A percentile compares a stretch with the other conserved stretches of the same genome.
Conservation (phyloP, 2,888 invertebrate genomes). For the Tetranychus truncatus region DNA sequence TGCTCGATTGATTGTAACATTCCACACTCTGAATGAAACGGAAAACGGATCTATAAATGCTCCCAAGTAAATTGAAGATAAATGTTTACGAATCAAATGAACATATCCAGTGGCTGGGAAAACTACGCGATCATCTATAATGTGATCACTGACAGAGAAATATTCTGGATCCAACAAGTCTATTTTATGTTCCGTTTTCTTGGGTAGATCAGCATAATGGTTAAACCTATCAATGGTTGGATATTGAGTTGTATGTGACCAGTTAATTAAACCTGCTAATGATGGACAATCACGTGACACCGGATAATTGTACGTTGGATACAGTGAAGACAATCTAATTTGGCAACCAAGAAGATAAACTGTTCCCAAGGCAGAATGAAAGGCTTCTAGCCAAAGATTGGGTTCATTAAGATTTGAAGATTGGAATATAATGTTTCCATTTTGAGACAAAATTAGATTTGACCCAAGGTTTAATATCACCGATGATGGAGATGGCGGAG, state of each 20-base stretch:
- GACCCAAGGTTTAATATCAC: not conserved
- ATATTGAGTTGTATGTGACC: constrained; percentile 57
- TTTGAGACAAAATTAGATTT: not conserved
- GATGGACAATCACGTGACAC: constrained; percentile 78
- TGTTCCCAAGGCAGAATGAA: not conserved
- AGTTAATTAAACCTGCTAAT: constrained; percentile 62
- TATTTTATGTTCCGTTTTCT: constrained; percentile 26
- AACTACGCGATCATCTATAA: constrained; percentile 38
- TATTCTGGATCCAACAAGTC: constrained; percentile 37
- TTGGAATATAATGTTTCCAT: not conserved
- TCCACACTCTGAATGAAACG: constrained; percentile 36
- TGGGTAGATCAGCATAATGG: not conserved
- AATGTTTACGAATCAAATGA: constrained; percentile 58
- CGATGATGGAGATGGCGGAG: not conserved
- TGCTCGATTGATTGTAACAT: constrained; percentile 37
- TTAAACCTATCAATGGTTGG: not conserved
- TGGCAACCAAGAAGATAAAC: not conserved
- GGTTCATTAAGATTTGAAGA: not conserved
- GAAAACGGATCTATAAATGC: constrained; percentile 35
- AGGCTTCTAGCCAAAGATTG: not conserved
- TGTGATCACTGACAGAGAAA: constrained; percentile 49
- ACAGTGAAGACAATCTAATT: constrained; percentile 40
- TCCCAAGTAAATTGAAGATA: constrained; percentile 56
- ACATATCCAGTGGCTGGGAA: constrained; percentile 39
- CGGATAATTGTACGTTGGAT: constrained; percentile 57